Evolutionary conservation across 2,888 invertebrate species (phyloP).

Genomic region (Hybos culiciformis): DNA sequence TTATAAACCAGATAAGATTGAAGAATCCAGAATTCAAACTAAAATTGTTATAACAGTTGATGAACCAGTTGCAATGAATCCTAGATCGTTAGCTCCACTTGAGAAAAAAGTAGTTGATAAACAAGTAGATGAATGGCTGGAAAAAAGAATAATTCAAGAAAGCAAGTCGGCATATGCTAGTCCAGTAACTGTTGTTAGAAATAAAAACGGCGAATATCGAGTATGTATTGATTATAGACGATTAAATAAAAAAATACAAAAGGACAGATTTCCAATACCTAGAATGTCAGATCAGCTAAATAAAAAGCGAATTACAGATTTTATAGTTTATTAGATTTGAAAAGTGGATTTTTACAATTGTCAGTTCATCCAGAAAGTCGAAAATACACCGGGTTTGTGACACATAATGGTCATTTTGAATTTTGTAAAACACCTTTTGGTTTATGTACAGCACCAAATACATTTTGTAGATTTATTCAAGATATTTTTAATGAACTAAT

Average conservation of each 20-base stretch:
- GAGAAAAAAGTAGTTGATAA: slow-evolving; percentile 19
- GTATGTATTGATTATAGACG: slow-evolving; percentile 17
- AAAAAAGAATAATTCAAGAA: slow-evolving; percentile 11
- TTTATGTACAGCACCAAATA: slow-evolving; percentile 21
- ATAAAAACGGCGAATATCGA: slow-evolving; percentile 16
- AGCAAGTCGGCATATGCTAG: slow-evolving; percentile 18
- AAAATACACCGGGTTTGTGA: slow-evolving; percentile 24
- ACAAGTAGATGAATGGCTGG: slow-evolving; percentile 14
- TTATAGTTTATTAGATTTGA: slow-evolving; percentile 22
- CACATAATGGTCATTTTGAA: slow-evolving; percentile 22
- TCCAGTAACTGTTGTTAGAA: slow-evolving; percentile 19
- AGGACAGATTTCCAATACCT: slow-evolving; percentile 21
- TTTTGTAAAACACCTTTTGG: slow-evolving; percentile 28
- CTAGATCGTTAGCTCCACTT: slow-evolving; percentile 16
- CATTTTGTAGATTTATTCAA: slow-evolving; percentile 21
- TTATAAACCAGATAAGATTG: neutral
- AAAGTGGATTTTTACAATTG: slow-evolving; percentile 27
- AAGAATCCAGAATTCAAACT: slow-evolving; percentile 10
- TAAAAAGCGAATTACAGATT: slow-evolving; percentile 18
- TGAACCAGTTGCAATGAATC: slow-evolving; percentile 17
- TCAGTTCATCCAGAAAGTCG: slow-evolving; percentile 17
- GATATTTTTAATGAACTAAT: slow-evolving; percentile 13
- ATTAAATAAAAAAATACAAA: slow-evolving; percentile 14
- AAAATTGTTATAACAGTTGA: slow-evolving; percentile 15
- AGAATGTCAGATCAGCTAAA: slow-evolving; percentile 22